Evolutionary conservation across 2,113 vertebrate genomes (phyloP).

Genomic region (Cyanoramphus novaezelandiae): DNA sequence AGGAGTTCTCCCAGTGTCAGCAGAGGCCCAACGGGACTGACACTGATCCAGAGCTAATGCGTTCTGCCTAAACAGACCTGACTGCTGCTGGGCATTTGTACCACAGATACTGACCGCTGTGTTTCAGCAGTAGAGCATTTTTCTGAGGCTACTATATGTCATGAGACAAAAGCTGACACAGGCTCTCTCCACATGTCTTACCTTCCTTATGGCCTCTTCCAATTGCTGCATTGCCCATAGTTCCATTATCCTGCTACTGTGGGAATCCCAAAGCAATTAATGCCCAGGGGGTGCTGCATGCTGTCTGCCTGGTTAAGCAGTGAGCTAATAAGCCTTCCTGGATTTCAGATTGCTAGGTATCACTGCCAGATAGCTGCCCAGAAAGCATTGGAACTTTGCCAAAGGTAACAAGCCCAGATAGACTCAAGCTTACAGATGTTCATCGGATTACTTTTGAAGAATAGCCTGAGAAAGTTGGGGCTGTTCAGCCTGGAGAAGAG

Average conservation of each 20-base stretch:
- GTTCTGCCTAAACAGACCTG: rapidly evolving
- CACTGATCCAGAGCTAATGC: not conserved
- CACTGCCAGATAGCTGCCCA: not conserved
- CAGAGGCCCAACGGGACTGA: not conserved
- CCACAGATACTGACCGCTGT: not conserved
- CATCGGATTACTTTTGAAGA: not conserved
- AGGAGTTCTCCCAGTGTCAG: not conserved
- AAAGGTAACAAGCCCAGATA: not conserved
- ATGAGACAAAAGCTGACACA: not conserved
- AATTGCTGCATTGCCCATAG: rapidly evolving
- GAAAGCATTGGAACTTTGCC: not conserved
- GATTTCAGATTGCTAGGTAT: not conserved
- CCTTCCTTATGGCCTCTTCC: not conserved
- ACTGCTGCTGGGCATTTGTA: not conserved
- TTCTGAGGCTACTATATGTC: not conserved
- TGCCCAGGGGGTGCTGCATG: not conserved
- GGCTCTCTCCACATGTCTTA: not conserved
- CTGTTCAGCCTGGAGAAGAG: too few species aligned
- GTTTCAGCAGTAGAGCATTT: not conserved
- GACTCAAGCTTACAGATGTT: not conserved
- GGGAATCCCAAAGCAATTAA: not conserved
- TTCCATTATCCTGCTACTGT: not conserved
- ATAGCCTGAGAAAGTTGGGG: too few species aligned
- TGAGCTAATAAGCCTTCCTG: not conserved
- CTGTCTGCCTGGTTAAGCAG: not conserved